Conservation (phyloP, 1,140 invertebrate genomes). For the Oedothorax gibbosus region DNA sequence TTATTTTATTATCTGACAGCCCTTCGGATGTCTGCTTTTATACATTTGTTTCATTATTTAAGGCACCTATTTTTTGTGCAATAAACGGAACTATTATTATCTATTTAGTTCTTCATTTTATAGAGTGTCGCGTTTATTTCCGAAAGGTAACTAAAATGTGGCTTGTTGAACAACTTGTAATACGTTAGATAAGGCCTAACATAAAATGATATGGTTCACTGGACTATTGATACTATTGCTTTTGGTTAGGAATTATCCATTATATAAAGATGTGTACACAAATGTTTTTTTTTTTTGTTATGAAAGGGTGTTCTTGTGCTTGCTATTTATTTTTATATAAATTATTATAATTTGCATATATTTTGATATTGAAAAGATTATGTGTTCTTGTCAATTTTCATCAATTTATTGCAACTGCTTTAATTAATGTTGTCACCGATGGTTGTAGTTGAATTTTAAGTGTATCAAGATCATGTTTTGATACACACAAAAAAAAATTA, state of each 20-base stretch:
- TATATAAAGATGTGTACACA: neutral
- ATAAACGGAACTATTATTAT: no score
- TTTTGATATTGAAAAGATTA: neutral
- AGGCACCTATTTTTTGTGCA: no score
- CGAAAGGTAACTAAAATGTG: no score
- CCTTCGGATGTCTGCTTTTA: no score
- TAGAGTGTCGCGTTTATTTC: no score
- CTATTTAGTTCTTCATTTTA: no score
- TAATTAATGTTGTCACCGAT: neutral
- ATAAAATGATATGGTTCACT: neutral
- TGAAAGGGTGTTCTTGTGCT: no score
- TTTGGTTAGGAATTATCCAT: neutral
- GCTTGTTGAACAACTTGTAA: neutral
- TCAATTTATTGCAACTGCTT: neutral
- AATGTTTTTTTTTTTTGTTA: neutral
- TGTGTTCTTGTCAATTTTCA: neutral
- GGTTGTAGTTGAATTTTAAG: no score
- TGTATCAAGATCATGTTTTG: no score
- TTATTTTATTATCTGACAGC: no score
- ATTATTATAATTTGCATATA: neutral
- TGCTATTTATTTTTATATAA: neutral
- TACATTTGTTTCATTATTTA: no score
- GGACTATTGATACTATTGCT: neutral
- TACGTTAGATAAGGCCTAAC: neutral
- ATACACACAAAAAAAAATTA: no score